Conservation (phyloP, 1,140 invertebrate genomes). For the Tetragonula clypearis region DNA sequence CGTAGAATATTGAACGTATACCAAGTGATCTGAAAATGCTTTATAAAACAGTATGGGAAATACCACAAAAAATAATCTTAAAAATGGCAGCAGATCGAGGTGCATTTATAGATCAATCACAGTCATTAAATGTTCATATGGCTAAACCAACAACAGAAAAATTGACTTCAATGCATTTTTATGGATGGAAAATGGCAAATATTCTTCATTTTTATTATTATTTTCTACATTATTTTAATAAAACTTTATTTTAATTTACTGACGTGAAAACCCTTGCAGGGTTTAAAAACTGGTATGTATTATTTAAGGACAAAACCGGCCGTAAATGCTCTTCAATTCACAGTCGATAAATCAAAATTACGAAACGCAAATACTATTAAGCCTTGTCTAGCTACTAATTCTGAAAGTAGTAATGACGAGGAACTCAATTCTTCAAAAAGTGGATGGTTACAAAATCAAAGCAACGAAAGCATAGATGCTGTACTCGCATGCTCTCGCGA, state of each 20-base stretch:
- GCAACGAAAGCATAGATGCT: slow-evolving; percentile 83
- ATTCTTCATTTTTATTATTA: background rate
- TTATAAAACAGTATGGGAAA: slow-evolving; percentile 99
- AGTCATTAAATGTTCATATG: slow-evolving; percentile 98
- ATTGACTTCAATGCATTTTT: slow-evolving; percentile 99
- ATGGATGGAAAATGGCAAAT: slow-evolving; percentile 95
- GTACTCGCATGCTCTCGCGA: slow-evolving; percentile 91
- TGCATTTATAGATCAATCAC: slow-evolving; percentile 99
- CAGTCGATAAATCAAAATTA: slow-evolving; percentile 95
- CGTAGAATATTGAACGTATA: slow-evolving; percentile 84
- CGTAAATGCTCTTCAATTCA: slow-evolving; percentile 98
- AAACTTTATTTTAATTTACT: background rate
- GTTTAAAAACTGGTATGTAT: slow-evolving; percentile 99
- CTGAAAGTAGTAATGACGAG: slow-evolving; percentile 48
- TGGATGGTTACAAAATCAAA: slow-evolving; percentile 54
- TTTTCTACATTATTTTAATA: background rate
- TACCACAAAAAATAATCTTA: slow-evolving; percentile 96
- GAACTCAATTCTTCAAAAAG: slow-evolving; percentile 26
- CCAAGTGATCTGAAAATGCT: slow-evolving; percentile 94
- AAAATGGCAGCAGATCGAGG: slow-evolving; percentile 99
- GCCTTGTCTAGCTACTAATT: slow-evolving; percentile 37
- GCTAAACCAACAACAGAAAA: slow-evolving; percentile 96
- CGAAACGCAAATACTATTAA: slow-evolving; percentile 64
- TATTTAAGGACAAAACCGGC: slow-evolving; percentile 98
- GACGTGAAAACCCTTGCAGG: slow-evolving; percentile 80